Conservation (phyloP, 2,888 invertebrate genomes). For the Serrognathus titanus region DNA sequence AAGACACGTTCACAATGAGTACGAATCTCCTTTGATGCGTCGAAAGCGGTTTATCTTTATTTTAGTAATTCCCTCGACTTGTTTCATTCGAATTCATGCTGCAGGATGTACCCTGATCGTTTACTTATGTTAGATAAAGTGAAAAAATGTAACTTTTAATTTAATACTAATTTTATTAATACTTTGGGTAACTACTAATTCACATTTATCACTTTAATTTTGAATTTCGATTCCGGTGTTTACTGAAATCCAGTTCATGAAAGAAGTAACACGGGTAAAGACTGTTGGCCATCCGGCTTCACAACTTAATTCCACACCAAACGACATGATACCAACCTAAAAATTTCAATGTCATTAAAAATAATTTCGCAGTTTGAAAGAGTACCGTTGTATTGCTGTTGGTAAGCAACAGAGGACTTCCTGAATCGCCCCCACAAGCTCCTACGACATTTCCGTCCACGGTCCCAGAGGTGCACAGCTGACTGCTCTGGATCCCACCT, state of each 20-base stretch:
- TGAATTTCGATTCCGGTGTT: conserved; percentile 17
- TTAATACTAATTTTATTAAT: no score
- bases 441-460: conserved; percentile 1
- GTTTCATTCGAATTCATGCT: no score
- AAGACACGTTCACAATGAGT: no score
- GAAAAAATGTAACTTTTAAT: no score
- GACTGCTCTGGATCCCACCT: conserved; percentile 1
- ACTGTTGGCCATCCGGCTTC: conserved; percentile 35
- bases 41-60: no score
- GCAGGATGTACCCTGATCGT: no score
- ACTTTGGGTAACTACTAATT: no score
- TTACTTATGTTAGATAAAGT: no score
- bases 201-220: no score
- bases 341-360: no score
- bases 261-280: conserved; percentile 34
- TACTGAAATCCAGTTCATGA: conserved; percentile 34
- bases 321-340: conserved; percentile 15
- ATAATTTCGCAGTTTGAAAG: background rate
- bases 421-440: conserved; percentile 14
- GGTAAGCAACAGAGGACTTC: conserved; percentile 8
- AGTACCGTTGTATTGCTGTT: background rate
- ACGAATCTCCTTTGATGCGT: no score
- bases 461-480: conserved; percentile 11
- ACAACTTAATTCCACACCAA: conserved; percentile 29
- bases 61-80: no score